phyloP scores from a whole-genome alignment of 2,797 vertebrate species.

The Lacerta agilis region DNA sequence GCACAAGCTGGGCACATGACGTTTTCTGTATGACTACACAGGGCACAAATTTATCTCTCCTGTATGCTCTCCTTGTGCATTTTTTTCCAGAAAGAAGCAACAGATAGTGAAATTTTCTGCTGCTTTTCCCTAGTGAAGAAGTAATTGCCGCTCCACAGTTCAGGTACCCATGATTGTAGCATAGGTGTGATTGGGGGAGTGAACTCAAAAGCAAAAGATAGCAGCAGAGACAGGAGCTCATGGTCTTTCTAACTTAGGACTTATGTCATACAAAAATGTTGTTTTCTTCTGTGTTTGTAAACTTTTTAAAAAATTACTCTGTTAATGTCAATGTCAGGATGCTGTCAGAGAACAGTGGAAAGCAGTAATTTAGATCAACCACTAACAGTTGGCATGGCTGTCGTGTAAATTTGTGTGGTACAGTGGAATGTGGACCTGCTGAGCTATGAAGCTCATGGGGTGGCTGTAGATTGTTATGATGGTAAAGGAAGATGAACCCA shows the following conservation, averaged over 20 bases:
- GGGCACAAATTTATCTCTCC: not conserved
- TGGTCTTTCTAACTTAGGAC: too few species aligned
- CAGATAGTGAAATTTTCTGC: not conserved
- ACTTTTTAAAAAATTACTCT: too few species aligned
- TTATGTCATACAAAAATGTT: too few species aligned
- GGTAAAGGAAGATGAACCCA: not conserved
- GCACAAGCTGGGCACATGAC: not conserved
- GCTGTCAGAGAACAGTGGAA: slow-evolving; percentile 3
- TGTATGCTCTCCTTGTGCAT: fast-evolving
- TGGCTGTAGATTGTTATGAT: not conserved
- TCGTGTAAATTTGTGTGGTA: not conserved
- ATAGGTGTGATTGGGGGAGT: too few species aligned
- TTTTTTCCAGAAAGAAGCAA: not conserved
- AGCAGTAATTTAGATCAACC: not conserved
- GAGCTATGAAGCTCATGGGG: not conserved
- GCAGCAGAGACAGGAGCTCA: too few species aligned
- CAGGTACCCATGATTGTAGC: too few species aligned
- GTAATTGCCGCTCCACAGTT: too few species aligned
- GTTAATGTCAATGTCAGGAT: too few species aligned
- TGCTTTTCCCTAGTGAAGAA: too few species aligned
- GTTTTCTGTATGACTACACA: not conserved
- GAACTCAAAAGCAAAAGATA: too few species aligned
- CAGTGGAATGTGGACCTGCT: not conserved
- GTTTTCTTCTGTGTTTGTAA: too few species aligned
- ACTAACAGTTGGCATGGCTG: not conserved